phyloP scores from a whole-genome alignment of 2,797 vertebrate genomes.

The Pantherophis alleghaniensis region DNA sequence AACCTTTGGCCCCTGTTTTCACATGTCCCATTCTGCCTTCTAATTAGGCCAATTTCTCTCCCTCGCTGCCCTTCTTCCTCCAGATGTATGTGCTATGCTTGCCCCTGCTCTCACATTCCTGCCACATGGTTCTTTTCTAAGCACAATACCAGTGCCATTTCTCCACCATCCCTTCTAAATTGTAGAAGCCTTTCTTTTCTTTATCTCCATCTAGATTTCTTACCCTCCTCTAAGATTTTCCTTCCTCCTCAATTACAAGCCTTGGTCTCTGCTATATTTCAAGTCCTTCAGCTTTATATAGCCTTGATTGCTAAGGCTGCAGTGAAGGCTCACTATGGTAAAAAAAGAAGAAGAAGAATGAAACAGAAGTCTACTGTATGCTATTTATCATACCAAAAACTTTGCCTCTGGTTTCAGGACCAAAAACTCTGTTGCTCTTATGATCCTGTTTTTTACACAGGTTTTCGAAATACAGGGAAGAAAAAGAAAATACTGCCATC shows the following conservation, averaged over 20 bases:
- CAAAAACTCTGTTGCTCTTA: not conserved
- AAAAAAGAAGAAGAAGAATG: slow-evolving; percentile 63
- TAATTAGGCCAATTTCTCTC: slow-evolving; percentile 68
- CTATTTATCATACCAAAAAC: slow-evolving; percentile 41
- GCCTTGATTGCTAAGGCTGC: slow-evolving; percentile 24
- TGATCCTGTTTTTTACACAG: not conserved
- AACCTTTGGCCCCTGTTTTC: not conserved
- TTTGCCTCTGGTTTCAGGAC: not conserved
- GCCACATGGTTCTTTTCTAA: slow-evolving; percentile 68
- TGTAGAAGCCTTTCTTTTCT: slow-evolving; percentile 74
- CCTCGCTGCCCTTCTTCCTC: slow-evolving; percentile 24
- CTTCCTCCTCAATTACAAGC: slow-evolving; percentile 72
- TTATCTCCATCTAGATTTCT: slow-evolving; percentile 72
- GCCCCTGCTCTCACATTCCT: slow-evolving; percentile 63
- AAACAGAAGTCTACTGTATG: slow-evolving; percentile 64
- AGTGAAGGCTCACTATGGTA: slow-evolving; percentile 37
- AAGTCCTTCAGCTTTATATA: slow-evolving; percentile 71
- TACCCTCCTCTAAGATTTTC: slow-evolving; percentile 74
- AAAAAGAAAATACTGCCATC: not conserved
- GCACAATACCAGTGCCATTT: slow-evolving; percentile 67
- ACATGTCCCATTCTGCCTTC: slow-evolving; percentile 49
- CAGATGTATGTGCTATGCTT: slow-evolving; percentile 67
- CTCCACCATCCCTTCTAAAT: slow-evolving; percentile 62
- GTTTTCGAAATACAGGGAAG: not conserved
- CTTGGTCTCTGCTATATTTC: slow-evolving; percentile 71